Evolutionary conservation across 2,113 vertebrate genomes (phyloP), one percentile per base, ranked within the genome.

Genomic region (Semicossyphus pulcher): DNA sequence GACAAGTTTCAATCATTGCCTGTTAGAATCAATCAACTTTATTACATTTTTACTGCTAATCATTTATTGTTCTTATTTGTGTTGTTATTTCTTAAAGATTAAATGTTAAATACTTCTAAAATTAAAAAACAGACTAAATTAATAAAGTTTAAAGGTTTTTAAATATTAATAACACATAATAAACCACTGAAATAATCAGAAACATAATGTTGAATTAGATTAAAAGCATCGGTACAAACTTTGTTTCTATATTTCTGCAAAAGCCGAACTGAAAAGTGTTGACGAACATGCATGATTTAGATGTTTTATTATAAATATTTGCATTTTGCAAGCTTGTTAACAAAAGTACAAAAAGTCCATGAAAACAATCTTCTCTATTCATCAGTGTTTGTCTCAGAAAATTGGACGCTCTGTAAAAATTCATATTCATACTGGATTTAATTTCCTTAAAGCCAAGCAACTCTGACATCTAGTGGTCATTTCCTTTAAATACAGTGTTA

Each of bases 391-490:
- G 37, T 51, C 18, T 44, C 18, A 29, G 41, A 1, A 29, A 3
- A 59, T 8, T 3, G 0, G 32, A 66, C 20, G 53, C 20, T 45
- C 44, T 49, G 47, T 10, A 36, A 44, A 12, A 60, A 45, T 64
- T 52, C 60, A n/a, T 6, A 34, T 34, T 14, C 14, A 21, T 2
- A 1, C 6, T 25, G 39, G 2, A 14, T 21, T n/a, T 44, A 78
- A 1, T 8, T 60, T 32, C 21, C 10, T 39, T 25, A 87, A 91
- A 86, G 76, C 29, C 66, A 80, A 72, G 51, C 92, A 89, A 92
- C 80, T 37, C 0, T 89, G 91, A 86, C 92, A 91, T 85, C 91
- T 93, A 90, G 89, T 91, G 92, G 87, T 23, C 4, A 10, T 53
- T 67, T 31, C 1, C 1, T 1, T 11, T 68, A 85, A 87, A 62